These are phyloP conservation scores for Cosmia trapezina DNA, from an alignment of 2,888 invertebrate species.

Conservation along the genomic window DNA sequence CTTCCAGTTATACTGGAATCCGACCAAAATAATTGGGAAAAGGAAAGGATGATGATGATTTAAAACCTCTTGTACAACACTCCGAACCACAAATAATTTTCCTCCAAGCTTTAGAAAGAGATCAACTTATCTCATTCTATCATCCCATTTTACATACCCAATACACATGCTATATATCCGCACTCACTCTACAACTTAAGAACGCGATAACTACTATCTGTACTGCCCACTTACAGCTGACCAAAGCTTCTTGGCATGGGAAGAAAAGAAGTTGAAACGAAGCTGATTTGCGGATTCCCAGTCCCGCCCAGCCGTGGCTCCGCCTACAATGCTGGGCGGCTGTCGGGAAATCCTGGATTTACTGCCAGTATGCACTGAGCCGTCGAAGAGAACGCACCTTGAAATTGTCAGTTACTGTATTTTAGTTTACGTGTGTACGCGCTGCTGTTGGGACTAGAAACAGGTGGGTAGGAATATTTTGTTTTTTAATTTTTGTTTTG, in stretches of 20 bases:
- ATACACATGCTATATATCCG: constrained; percentile 14
- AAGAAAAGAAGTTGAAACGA: constrained; percentile 82
- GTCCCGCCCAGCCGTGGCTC: constrained; percentile 82
- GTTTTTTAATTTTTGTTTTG: neutral
- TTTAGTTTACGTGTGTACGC: constrained; percentile 64
- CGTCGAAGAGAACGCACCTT: constrained; percentile 64
- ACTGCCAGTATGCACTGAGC: constrained; percentile 74
- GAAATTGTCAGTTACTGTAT: constrained; percentile 33
- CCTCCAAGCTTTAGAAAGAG: neutral
- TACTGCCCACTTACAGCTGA: constrained; percentile 77
- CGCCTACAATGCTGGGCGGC: constrained; percentile 84
- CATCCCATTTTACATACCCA: constrained; percentile 20
- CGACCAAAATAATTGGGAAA: no score
- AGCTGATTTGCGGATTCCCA: constrained; percentile 81
- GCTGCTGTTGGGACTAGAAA: constrained; percentile 29
- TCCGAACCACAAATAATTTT: neutral
- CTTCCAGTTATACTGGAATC: no score
- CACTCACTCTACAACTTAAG: constrained; percentile 54
- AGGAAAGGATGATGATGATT: neutral
- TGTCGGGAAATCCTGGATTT: constrained; percentile 56
- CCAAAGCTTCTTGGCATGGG: constrained; percentile 73
- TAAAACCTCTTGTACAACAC: neutral
- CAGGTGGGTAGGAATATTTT: constrained; percentile 51
- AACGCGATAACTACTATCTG: constrained; percentile 67
- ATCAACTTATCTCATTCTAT: constrained; percentile 19